These are phyloP conservation scores for Antechinus flavipes DNA, from an alignment of 2,113 vertebrate genomes.

Conservation along the genomic window DNA sequence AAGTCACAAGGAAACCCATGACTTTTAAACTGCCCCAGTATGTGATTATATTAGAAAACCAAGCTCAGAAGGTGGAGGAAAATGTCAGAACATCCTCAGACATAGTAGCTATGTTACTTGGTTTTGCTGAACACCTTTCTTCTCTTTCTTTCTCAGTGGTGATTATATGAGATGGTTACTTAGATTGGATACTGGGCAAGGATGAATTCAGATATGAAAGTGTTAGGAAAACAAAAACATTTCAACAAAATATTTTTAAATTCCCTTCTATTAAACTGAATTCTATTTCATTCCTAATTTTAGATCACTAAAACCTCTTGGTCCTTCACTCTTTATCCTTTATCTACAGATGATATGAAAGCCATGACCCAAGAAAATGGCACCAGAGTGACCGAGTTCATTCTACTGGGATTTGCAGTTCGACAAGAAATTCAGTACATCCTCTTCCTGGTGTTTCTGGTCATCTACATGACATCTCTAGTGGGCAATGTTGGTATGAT, in stretches of 20 bases:
- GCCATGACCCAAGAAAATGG: slow-evolving; percentile 45
- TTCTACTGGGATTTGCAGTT: not conserved
- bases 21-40: not conserved
- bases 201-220: not conserved
- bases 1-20: not conserved
- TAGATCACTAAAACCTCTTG: not conserved
- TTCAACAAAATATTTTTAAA: not conserved
- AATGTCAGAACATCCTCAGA: not conserved
- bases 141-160: not conserved
- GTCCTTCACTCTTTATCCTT: too few species aligned
- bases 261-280: not conserved
- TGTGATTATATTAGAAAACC: not conserved
- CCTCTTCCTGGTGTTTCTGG: slow-evolving; percentile 28
- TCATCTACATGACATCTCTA: slow-evolving; percentile 23
- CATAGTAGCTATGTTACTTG: not conserved
- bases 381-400: not conserved
- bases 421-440: not conserved
- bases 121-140: not conserved
- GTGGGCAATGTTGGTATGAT: slow-evolving; percentile 35
- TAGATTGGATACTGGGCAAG: not conserved
- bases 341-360: too few species aligned
- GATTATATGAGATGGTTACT: not conserved
- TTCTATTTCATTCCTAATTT: not conserved
- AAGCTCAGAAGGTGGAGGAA: not conserved
- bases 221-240: not conserved